These are phyloP conservation scores for Pygmarrhopalites habei DNA, from an alignment of 1,140 invertebrate genomes.

Conservation along the genomic window DNA sequence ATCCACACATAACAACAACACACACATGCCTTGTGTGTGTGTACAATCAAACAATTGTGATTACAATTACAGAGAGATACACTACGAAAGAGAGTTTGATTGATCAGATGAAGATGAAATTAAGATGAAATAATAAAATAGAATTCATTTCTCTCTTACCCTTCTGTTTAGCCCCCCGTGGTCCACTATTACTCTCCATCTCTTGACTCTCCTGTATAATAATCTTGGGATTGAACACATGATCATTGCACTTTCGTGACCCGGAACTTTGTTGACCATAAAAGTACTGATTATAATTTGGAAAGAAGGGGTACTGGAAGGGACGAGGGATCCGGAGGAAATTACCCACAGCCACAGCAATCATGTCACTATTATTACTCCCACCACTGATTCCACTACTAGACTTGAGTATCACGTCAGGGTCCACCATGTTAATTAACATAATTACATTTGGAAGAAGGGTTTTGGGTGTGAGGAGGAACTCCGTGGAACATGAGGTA, in stretches of 20 bases:
- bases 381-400: background rate
- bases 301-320: conserved; percentile 16
- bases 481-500: no score
- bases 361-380: background rate
- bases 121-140: no score
- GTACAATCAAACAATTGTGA: no score
- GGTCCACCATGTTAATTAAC: conserved; percentile 17
- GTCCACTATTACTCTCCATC: no score
- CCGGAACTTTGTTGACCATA: background rate
- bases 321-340: conserved; percentile 13
- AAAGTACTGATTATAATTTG: conserved; percentile 11
- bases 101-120: no score
- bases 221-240: conserved; percentile 18
- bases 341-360: conserved; percentile 9
- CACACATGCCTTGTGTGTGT: no score
- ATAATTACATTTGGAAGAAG: background rate
- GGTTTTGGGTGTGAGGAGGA: no score
- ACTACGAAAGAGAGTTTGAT: no score
- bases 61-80: no score
- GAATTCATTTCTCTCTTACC: no score
- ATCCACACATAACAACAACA: no score
- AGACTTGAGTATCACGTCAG: conserved; percentile 1
- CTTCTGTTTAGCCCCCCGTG: no score
- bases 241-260: background rate
- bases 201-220: conserved; percentile 8